Base-by-base conservation (phyloP, 1,140 invertebrate species). In the Diorhabda elongata region DNA sequence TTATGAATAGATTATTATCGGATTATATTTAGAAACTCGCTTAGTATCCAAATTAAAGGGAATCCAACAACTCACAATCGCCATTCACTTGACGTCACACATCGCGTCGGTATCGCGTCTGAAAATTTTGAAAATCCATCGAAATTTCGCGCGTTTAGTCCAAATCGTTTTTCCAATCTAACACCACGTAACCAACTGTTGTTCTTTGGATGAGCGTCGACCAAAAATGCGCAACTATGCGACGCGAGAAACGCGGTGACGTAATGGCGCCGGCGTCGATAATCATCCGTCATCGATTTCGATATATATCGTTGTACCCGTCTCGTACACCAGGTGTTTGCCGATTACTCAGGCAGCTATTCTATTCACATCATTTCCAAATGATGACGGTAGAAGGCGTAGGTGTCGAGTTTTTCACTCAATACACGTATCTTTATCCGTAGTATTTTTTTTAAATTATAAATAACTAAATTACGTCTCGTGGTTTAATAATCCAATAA, bases 131-230 rank as follows among this genome's bases (percentile, higher is more conserved):
- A 26, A 26, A 26, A 26, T 26, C 1, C 26, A 26, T 26, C 26
- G 26, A 26, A 52, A 8, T 52, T 52, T 52, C 47, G 47, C 47
- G 47, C 47, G 47, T 52, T n/a, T 52, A 3, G 47, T 8, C 2
- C n/a, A 8, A n/a, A 6, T n/a, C 47, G 47, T n/a, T 52, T 52
- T 52, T n/a, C 47, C 47, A 52, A 52, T 52, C 47, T 52, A n/a
- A 52, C 47, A 52, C 47, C 47, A 52, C 47, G 47, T 52, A 52
- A 52, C 47, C 47, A 52, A 52, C 47, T 52, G 47, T 52, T 52
- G 47, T 6, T 52, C 47, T 52, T 52, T 4, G 47, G n/a, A 52
- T 2, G 47, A 6, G 47, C n/a, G 47, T 52, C 47, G 47, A 6
- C n/a, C 47, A n/a, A n/a, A 52, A 52, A 6, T 6, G 47, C 47